Percentiles rank a stretch among this genome's conserved stretches.
phyloP scores from a whole-genome alignment of 2,113 vertebrate species.

The Cathartes aura region DNA sequence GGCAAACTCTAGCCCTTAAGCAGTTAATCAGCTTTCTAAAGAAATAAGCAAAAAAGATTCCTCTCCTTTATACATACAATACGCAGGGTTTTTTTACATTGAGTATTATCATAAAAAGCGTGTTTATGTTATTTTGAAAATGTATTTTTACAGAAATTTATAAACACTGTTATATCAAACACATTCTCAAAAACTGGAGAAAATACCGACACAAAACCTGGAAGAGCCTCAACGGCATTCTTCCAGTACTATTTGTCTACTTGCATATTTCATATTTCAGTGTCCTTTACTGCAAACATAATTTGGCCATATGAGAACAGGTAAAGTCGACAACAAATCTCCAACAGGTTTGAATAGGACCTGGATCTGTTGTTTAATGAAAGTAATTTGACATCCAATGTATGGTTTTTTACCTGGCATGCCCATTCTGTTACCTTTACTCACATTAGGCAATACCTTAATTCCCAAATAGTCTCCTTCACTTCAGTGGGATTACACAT shows the following conservation, averaged over 20 bases:
- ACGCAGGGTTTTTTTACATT: slow-evolving; percentile 64
- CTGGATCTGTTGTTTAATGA: neutral
- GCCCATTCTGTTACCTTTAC: neutral
- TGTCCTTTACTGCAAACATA: slow-evolving; percentile 57
- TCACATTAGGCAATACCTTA: neutral
- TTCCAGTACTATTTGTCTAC: slow-evolving; percentile 76
- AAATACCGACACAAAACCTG: slow-evolving; percentile 76
- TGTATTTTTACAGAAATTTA: slow-evolving; percentile 77
- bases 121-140: slow-evolving; percentile 74
- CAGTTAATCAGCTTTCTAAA: slow-evolving; percentile 40
- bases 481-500: neutral
- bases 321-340: slow-evolving; percentile 14
- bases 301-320: slow-evolving; percentile 44
- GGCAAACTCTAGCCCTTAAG: slow-evolving; percentile 44
- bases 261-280: slow-evolving; percentile 81
- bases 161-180: slow-evolving; percentile 81
- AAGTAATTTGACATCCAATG: neutral
- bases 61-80: slow-evolving; percentile 67
- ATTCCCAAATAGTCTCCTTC: neutral
- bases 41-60: slow-evolving; percentile 53
- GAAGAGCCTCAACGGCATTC: slow-evolving; percentile 63
- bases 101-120: slow-evolving; percentile 76
- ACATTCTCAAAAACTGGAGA: slow-evolving; percentile 80
- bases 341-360: slow-evolving; percentile 22
- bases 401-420: neutral